These are phyloP conservation scores for Dreissena polymorpha DNA, from an alignment of 1,140 invertebrate genomes.

Conservation along the genomic window DNA sequence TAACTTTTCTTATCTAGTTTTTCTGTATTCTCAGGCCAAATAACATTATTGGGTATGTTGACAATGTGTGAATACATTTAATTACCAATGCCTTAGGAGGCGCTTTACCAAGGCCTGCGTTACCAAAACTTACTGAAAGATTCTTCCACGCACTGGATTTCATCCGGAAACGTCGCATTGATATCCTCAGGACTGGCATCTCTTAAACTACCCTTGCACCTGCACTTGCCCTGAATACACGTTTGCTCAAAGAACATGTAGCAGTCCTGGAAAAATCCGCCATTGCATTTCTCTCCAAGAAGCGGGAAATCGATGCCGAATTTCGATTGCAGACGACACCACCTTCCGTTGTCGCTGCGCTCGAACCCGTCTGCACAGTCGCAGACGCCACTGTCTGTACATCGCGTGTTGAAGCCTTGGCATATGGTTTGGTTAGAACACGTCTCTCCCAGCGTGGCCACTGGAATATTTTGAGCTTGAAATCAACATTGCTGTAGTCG, in stretches of 20 bases:
- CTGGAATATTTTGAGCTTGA: not conserved
- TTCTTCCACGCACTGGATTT: constrained; percentile 33
- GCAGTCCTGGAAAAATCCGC: constrained; percentile 37
- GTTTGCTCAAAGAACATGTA: constrained; percentile 45
- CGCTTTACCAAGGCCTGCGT: not conserved
- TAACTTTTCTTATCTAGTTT: too few species aligned
- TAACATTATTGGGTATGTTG: too few species aligned
- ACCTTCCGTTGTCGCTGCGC: constrained; percentile 28
- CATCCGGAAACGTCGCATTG: constrained; percentile 37
- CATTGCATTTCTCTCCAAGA: constrained; percentile 36
- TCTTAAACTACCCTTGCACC: constrained; percentile 20
- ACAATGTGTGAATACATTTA: too few species aligned
- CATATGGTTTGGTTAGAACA: constrained; percentile 15
- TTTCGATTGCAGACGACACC: constrained; percentile 41
- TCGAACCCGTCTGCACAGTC: constrained; percentile 34
- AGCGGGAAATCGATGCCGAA: constrained; percentile 39
- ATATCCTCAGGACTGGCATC: not conserved
- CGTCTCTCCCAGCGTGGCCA: constrained; percentile 24
- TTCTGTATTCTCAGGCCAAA: too few species aligned
- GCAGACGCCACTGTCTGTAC: constrained; percentile 35
- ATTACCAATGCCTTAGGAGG: too few species aligned
- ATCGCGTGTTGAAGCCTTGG: constrained; percentile 21
- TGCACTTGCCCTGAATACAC: constrained; percentile 20
- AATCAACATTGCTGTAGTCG: not conserved
- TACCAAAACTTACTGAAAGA: constrained; percentile 2